Conservation (phyloP, 2,888 invertebrate genomes). For the Imbricaverruca yamaguchii region DNA sequence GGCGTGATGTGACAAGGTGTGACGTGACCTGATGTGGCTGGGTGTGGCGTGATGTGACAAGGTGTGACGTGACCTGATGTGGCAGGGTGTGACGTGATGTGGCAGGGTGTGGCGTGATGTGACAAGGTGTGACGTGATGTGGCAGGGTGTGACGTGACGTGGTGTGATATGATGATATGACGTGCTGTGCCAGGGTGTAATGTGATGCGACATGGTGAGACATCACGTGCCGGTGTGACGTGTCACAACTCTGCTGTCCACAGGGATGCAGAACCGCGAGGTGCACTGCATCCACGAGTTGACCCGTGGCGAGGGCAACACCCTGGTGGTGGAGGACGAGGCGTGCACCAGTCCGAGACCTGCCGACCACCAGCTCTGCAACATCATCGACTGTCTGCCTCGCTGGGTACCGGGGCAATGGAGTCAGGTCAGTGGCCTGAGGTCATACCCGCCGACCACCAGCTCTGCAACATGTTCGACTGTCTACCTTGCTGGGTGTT, state of each 20-base stretch:
- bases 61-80: no score
- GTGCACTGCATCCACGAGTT: conserved; percentile 83
- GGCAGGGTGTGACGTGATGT: no score
- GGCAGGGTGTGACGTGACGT: background rate
- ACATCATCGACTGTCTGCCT: conserved; percentile 84
- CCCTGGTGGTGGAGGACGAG: conserved; percentile 83
- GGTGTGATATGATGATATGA: background rate
- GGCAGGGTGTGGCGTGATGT: background rate
- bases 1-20: no score
- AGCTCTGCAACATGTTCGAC: conserved; percentile 85
- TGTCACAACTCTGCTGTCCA: background rate
- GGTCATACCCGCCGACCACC: conserved; percentile 63
- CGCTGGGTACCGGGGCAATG: conserved; percentile 81
- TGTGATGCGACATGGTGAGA: background rate
- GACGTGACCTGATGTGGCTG: no score
- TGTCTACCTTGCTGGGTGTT: conserved; percentile 86
- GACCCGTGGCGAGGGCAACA: conserved; percentile 76
- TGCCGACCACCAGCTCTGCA: conserved; percentile 80
- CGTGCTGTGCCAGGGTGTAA: no score
- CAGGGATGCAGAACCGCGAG: conserved; percentile 29
- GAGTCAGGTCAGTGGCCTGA: conserved; percentile 53
- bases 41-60: no score
- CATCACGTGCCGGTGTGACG: background rate
- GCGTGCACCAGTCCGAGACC: conserved; percentile 90
- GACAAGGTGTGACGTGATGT: background rate